These are phyloP conservation scores for Mimas tiliae DNA, from an alignment of 2,888 invertebrate species.

Conservation along the genomic window DNA sequence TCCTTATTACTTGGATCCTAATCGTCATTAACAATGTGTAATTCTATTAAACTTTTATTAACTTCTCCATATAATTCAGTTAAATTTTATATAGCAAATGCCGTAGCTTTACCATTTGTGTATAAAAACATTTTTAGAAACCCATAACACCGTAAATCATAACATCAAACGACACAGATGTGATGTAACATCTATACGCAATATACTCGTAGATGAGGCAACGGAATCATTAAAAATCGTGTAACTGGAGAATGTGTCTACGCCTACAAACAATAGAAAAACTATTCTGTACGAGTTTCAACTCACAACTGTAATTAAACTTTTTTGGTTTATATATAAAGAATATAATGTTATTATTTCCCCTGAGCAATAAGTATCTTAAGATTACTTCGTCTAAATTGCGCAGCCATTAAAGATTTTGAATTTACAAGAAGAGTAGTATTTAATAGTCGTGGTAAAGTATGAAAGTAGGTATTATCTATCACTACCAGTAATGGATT, in stretches of 20 bases:
- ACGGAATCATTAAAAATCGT: conserved; percentile 48
- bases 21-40: neutral
- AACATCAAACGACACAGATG: conserved; percentile 36
- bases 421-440: no score
- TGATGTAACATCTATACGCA: conserved; percentile 49
- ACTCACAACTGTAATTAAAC: conserved; percentile 12
- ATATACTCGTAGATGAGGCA: conserved; percentile 46
- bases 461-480: no score
- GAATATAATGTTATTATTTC: neutral
- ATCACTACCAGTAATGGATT: no score
- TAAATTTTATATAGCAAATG: neutral
- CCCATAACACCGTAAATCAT: conserved; percentile 17
- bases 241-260: conserved; percentile 38
- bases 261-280: conserved; percentile 29
- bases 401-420: neutral
- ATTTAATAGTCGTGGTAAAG: no score
- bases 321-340: conserved; percentile 2
- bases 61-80: neutral
- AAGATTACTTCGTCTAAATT: neutral
- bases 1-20: conserved; percentile 9
- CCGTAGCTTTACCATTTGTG: neutral
- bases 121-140: neutral
- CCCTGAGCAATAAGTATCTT: neutral
- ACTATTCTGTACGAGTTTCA: neutral
- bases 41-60: neutral